Conservation (phyloP, 1,140 invertebrate genomes). For the Neodiprion lecontei region DNA sequence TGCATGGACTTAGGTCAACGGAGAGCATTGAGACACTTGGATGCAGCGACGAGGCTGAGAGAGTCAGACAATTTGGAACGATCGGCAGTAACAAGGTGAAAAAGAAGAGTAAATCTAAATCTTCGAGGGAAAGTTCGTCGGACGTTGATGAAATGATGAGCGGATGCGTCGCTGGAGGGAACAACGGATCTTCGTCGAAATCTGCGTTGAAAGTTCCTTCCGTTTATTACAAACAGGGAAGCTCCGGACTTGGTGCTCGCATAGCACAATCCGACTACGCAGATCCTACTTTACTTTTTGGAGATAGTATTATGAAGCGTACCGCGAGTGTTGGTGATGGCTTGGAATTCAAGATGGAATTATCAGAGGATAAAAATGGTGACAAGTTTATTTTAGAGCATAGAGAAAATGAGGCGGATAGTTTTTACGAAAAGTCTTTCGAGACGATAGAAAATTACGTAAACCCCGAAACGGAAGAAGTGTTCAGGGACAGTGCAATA, state of each 20-base stretch:
- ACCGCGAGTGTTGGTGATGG: not conserved
- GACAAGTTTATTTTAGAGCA: slow-evolving; percentile 32
- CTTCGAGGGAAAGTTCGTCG: slow-evolving; percentile 43
- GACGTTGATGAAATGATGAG: slow-evolving; percentile 49
- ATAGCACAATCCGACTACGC: slow-evolving; percentile 88
- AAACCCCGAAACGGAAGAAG: slow-evolving; percentile 65
- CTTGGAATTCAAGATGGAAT: slow-evolving; percentile 6
- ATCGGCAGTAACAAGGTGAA: slow-evolving; percentile 44
- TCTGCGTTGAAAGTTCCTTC: slow-evolving; percentile 32
- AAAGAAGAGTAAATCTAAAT: slow-evolving; percentile 39
- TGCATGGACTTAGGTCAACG: slow-evolving; percentile 52
- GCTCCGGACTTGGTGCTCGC: slow-evolving; percentile 81
- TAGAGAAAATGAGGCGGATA: slow-evolving; percentile 64
- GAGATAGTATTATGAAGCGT: slow-evolving; percentile 49
- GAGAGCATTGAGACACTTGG: slow-evolving; percentile 58
- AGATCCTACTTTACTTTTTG: slow-evolving; percentile 74
- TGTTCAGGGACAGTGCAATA: slow-evolving; percentile 83
- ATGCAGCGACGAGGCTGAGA: slow-evolving; percentile 50
- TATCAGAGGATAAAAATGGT: slow-evolving; percentile 21
- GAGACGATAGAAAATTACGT: slow-evolving; percentile 74
- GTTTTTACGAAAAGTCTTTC: slow-evolving; percentile 79
- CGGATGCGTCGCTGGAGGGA: slow-evolving; percentile 37
- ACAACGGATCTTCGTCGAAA: not conserved
- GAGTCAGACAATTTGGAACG: slow-evolving; percentile 45
- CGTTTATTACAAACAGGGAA: slow-evolving; percentile 76